Evolutionary conservation across 2,797 vertebrate species (phyloP).

Genomic region (Crenuchus spilurus): DNA sequence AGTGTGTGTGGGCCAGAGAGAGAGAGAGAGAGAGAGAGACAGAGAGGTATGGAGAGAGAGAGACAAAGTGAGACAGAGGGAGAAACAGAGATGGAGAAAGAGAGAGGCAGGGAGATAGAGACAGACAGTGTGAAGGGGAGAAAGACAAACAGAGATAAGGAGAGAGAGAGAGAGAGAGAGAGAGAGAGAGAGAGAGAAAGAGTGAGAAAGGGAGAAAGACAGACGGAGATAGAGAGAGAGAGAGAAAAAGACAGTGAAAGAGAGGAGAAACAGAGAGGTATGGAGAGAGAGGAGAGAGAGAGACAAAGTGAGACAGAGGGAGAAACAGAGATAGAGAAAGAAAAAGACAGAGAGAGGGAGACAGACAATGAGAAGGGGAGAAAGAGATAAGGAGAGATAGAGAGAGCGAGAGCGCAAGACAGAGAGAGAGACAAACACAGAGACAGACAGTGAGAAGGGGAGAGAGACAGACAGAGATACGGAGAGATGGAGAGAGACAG

Average conservation of each 20-base stretch:
- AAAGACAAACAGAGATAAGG: too few species aligned
- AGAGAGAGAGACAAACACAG: background rate
- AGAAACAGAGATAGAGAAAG: background rate
- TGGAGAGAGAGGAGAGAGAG: background rate
- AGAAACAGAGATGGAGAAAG: background rate
- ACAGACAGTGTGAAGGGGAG: too few species aligned
- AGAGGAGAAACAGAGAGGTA: conserved; percentile 13
- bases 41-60: background rate
- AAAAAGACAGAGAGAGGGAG: background rate
- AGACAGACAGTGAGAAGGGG: background rate
- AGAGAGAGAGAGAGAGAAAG: background rate
- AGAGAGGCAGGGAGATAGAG: background rate
- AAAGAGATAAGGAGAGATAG: too few species aligned
- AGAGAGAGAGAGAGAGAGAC: background rate
- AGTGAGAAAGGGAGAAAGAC: background rate
- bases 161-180: background rate
- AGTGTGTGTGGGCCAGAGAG: conserved; percentile 3
- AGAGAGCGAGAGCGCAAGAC: background rate
- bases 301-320: conserved; percentile 1
- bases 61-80: background rate
- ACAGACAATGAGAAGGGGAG: background rate
- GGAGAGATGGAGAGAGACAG: background rate
- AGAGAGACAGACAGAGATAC: background rate
- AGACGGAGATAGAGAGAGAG: background rate
- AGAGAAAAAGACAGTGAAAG: too few species aligned